Percentiles rank a stretch among this genome's conserved stretches.
Evolutionary conservation across 2,797 vertebrate species (phyloP).

Genomic region (Lindbergichthys nudifrons): DNA sequence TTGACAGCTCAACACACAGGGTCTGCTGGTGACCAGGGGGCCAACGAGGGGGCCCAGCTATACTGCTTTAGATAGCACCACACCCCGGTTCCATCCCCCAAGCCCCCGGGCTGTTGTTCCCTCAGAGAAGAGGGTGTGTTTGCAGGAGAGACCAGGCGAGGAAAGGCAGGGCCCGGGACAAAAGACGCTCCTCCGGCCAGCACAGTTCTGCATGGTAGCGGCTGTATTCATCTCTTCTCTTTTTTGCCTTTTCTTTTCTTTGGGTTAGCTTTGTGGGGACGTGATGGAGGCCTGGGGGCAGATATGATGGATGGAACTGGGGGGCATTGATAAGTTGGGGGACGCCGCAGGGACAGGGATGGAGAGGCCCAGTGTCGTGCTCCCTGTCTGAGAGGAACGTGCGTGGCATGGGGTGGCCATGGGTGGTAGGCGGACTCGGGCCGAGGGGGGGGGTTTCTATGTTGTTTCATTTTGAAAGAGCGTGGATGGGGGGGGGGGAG

Average conservation of each 20-base stretch:
- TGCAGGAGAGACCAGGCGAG: conserved; percentile 74
- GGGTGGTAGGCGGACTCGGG: conserved; percentile 57
- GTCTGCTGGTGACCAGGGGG: conserved; percentile 83
- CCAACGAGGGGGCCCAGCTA: conserved; percentile 71
- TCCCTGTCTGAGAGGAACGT: conserved; percentile 81
- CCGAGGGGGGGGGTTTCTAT: conserved; percentile 18
- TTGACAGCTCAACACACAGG: conserved; percentile 84
- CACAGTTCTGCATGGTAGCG: conserved; percentile 82
- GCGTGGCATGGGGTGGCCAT: conserved; percentile 75
- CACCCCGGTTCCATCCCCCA: conserved; percentile 76
- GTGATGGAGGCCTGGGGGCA: conserved; percentile 71
- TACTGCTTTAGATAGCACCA: conserved; percentile 75
- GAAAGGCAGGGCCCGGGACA: conserved; percentile 74
- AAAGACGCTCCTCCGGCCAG: conserved; percentile 72
- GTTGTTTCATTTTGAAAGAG: conserved; percentile 54
- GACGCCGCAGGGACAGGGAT: conserved; percentile 33
- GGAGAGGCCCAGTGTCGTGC: conserved; percentile 77
- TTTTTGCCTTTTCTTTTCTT: conserved; percentile 76
- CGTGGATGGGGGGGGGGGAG: conserved; percentile 26
- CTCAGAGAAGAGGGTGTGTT: conserved; percentile 80
- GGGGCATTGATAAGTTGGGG: conserved; percentile 54
- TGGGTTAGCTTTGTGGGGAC: conserved; percentile 72
- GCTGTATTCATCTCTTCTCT: conserved; percentile 75
- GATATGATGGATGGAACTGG: conserved; percentile 83
- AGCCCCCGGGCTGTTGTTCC: conserved; percentile 75